phyloP scores from a whole-genome alignment of 2,888 invertebrate genomes.

The Temnothorax unifasciatus region DNA sequence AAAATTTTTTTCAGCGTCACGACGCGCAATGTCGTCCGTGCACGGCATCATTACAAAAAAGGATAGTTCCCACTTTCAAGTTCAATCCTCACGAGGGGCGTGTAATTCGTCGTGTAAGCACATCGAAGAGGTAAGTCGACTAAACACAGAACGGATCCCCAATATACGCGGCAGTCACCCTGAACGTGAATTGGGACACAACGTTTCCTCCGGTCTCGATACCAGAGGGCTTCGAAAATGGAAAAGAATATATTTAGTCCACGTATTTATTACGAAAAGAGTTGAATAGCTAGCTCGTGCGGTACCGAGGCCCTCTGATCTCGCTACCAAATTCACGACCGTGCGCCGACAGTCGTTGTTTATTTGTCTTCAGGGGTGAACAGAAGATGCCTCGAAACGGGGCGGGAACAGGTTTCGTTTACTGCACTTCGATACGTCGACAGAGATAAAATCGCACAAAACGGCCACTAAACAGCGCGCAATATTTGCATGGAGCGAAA shows the following conservation, averaged over 20 bases:
- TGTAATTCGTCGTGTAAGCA: slow-evolving; percentile 69
- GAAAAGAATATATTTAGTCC: slow-evolving; percentile 65
- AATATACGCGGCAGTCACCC: slow-evolving; percentile 59
- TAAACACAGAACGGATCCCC: slow-evolving; percentile 69
- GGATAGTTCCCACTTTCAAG: neutral
- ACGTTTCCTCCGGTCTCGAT: slow-evolving; percentile 31
- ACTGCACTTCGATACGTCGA: slow-evolving; percentile 46
- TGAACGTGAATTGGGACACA: slow-evolving; percentile 70
- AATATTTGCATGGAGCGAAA: slow-evolving; percentile 12
- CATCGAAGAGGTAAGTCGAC: slow-evolving; percentile 65
- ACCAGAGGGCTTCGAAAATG: slow-evolving; percentile 29
- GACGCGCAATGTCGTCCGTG: neutral
- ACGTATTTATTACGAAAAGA: slow-evolving; percentile 42
- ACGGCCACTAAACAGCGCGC: slow-evolving; percentile 27
- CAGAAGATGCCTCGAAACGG: neutral
- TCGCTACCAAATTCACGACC: slow-evolving; percentile 64
- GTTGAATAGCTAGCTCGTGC: slow-evolving; percentile 40
- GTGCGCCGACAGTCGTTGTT: slow-evolving; percentile 52
- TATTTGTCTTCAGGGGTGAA: slow-evolving; percentile 48
- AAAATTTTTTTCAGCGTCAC: slow-evolving; percentile 10
- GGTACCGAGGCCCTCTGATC: slow-evolving; percentile 1
- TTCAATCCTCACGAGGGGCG: slow-evolving; percentile 53
- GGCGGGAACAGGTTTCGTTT: slow-evolving; percentile 19
- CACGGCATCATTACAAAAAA: slow-evolving; percentile 25
- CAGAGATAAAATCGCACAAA: slow-evolving; percentile 48